Conservation (phyloP, 1,140 invertebrate genomes). For the Danaus melanippus region DNA sequence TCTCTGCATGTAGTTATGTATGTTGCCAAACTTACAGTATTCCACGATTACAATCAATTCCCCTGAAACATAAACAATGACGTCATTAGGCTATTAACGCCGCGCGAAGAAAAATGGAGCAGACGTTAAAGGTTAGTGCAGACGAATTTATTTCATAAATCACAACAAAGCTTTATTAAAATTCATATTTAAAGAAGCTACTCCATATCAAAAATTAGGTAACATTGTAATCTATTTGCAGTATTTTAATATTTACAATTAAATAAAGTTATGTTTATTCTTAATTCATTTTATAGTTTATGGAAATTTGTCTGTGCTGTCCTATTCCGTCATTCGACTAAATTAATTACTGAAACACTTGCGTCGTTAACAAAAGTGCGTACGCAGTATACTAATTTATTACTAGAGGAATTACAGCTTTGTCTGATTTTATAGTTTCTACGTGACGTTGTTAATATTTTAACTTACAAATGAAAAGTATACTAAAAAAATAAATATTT, state of each 20-base stretch:
- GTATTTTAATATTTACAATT: no score
- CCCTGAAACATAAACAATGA: constrained; percentile 70
- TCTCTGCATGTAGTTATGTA: constrained; percentile 87
- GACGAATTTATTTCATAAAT: background rate
- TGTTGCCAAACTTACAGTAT: constrained; percentile 91
- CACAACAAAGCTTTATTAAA: no score
- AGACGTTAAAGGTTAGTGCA: constrained; percentile 4
- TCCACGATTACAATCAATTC: constrained; percentile 95
- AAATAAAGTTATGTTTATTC: no score
- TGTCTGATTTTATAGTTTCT: no score
- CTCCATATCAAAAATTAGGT: no score
- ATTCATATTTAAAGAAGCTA: no score
- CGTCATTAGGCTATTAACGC: constrained; percentile 14
- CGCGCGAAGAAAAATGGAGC: constrained; percentile 12
- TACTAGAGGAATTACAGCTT: constrained; percentile 1
- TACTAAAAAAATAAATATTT: no score
- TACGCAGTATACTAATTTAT: constrained; percentile 6
- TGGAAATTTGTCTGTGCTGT: background rate
- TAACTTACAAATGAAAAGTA: no score
- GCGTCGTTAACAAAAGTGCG: constrained; percentile 5
- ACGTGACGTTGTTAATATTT: no score
- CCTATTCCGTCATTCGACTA: constrained; percentile 1
- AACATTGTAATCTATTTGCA: no score
- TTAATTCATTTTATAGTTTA: no score
- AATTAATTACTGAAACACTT: constrained; percentile 9